Conservation (phyloP, 2,113 vertebrate genomes). For the Tonatia bakeri region DNA sequence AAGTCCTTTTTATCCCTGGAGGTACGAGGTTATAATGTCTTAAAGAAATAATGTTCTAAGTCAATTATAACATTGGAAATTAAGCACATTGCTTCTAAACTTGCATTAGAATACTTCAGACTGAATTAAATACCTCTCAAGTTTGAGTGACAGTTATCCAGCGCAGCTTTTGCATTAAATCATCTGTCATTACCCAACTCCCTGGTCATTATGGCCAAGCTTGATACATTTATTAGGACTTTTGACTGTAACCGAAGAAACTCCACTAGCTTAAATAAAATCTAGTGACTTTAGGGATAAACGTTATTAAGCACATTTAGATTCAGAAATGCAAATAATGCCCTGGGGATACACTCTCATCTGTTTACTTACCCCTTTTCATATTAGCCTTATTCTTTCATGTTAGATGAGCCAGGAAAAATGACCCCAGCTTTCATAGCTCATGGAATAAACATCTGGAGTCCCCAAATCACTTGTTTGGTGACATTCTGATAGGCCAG, state of each 20-base stretch:
- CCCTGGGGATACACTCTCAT: not conserved
- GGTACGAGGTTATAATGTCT: not conserved
- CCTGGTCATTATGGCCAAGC: not conserved
- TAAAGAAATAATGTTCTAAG: not conserved
- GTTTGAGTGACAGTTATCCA: not conserved
- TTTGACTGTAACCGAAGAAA: not conserved
- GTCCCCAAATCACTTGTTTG: not conserved
- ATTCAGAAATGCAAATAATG: not conserved
- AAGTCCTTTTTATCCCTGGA: not conserved
- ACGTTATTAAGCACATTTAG: not conserved
- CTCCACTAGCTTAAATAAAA: not conserved
- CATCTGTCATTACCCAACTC: not conserved
- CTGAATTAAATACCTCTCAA: not conserved
- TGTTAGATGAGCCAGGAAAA: not conserved
- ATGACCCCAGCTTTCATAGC: not conserved
- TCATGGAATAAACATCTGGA: not conserved
- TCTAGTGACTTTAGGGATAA: not conserved
- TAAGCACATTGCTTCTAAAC: not conserved
- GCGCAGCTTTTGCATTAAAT: not conserved
- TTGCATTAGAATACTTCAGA: not conserved
- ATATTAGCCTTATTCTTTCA: not conserved
- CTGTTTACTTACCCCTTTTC: not conserved
- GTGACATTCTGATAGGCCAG: not conserved
- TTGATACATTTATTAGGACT: not conserved
- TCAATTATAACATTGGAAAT: not conserved